These are phyloP conservation scores for Sinocyclocheilus grahami DNA, from an alignment of 2,113 vertebrate species.

Conservation along the genomic window DNA sequence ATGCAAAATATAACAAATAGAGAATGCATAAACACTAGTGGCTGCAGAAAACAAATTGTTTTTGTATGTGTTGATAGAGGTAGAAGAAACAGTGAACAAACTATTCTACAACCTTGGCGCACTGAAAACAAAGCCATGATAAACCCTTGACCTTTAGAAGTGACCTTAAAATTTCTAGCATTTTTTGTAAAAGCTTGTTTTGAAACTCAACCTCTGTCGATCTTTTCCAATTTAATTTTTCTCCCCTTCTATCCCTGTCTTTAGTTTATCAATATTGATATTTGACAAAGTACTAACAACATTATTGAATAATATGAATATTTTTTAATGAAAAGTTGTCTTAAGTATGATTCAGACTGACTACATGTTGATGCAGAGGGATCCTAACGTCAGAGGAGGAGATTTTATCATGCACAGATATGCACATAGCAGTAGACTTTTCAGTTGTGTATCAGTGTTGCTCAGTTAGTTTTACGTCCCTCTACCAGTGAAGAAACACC, in stretches of 20 bases:
- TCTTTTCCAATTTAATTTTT: too few relatives aligned
- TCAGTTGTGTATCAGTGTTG: not conserved
- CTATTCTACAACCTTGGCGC: not conserved
- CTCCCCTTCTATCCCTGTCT: not conserved
- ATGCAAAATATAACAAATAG: not conserved
- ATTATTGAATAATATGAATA: not conserved
- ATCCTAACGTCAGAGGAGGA: not conserved
- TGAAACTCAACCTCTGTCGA: too few relatives aligned
- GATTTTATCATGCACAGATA: not conserved
- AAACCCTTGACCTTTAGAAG: not conserved
- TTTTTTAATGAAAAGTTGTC: not conserved
- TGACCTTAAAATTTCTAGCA: not conserved
- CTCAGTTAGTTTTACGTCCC: not conserved
- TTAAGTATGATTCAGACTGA: not conserved
- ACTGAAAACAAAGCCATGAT: not conserved
- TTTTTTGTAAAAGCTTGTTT: too few relatives aligned
- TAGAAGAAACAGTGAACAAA: not conserved
- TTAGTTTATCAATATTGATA: not conserved
- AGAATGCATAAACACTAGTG: not conserved
- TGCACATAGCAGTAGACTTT: not conserved
- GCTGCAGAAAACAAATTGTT: not conserved
- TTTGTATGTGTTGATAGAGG: not conserved
- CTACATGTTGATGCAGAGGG: not conserved
- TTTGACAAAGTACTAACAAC: too few relatives aligned
- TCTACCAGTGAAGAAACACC: not conserved